Evolutionary conservation across 2,113 vertebrate species (phyloP).

Genomic region (Bostrychus sinensis): DNA sequence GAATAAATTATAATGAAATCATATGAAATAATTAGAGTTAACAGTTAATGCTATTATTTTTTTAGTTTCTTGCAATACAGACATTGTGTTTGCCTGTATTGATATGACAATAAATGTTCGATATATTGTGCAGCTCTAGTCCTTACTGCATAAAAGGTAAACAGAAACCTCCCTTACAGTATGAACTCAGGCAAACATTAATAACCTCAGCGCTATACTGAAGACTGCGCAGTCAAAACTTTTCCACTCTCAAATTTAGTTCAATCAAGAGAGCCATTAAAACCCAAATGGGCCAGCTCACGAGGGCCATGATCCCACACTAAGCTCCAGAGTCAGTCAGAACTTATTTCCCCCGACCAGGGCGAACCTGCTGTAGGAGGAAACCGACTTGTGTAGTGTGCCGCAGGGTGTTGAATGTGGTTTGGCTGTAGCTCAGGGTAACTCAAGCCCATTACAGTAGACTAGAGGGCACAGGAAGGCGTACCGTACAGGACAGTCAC

Average conservation of each 20-base stretch:
- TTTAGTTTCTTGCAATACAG: too few species aligned
- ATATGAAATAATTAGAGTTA: too few species aligned
- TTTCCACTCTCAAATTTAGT: conserved; percentile 59
- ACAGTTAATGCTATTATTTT: too few species aligned
- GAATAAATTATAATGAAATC: too few species aligned
- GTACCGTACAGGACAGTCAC: conserved; percentile 6
- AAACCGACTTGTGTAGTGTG: conserved; percentile 58
- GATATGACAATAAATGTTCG: not conserved
- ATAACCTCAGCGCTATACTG: conserved; percentile 32
- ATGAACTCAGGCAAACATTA: conserved; percentile 19
- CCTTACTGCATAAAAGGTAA: not conserved
- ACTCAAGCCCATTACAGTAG: conserved; percentile 53
- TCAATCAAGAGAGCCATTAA: conserved; percentile 61
- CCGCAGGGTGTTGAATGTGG: conserved; percentile 63
- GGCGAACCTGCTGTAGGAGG: conserved; percentile 44
- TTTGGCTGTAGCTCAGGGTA: conserved; percentile 59
- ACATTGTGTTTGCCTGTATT: too few species aligned
- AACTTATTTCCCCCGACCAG: conserved; percentile 55
- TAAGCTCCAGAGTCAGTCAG: conserved; percentile 54
- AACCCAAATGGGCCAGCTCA: conserved; percentile 51
- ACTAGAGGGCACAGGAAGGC: conserved; percentile 27
- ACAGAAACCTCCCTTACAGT: not conserved
- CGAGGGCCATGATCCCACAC: conserved; percentile 46
- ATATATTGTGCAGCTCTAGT: not conserved
- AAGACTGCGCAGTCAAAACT: conserved; percentile 29